Percentiles rank a stretch among this genome's conserved stretches.
Conservation (phyloP, 2,797 vertebrate genomes). For the Pampus argenteus region DNA sequence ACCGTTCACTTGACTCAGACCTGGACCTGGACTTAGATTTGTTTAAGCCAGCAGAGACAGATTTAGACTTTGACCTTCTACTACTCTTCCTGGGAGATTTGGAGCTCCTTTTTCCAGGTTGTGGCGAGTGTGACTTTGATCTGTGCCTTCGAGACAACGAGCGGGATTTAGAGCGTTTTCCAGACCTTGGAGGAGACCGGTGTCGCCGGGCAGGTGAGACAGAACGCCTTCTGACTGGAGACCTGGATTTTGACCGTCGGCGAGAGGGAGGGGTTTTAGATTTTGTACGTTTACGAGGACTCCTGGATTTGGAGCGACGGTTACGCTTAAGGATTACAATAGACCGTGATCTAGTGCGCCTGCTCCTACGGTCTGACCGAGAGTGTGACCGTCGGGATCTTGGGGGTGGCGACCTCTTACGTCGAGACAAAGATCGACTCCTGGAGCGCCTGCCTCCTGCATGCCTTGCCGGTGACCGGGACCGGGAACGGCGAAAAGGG, state of each 20-base stretch:
- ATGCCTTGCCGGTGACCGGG: conserved; percentile 73
- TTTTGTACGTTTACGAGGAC: conserved; percentile 71
- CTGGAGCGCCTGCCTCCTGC: conserved; percentile 81
- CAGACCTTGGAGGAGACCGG: conserved; percentile 68
- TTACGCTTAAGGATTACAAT: conserved; percentile 75
- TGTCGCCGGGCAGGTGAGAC: conserved; percentile 73
- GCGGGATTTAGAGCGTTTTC: conserved; percentile 78
- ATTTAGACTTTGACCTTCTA: conserved; percentile 75
- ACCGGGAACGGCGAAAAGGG: conserved; percentile 73
- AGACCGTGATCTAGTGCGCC: conserved; percentile 83
- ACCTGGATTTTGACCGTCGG: conserved; percentile 84
- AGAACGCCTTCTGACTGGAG: conserved; percentile 78
- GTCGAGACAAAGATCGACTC: conserved; percentile 79
- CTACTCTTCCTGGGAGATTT: conserved; percentile 69
- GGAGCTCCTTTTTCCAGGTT: conserved; percentile 63
- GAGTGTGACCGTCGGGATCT: conserved; percentile 80
- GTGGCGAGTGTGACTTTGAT: conserved; percentile 73
- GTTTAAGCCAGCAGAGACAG: conserved; percentile 56
- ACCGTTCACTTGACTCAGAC: conserved; percentile 79
- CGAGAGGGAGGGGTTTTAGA: conserved; percentile 76
- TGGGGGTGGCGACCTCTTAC: conserved; percentile 77
- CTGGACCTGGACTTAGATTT: conserved; percentile 78
- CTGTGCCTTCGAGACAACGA: conserved; percentile 69
- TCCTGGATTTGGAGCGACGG: conserved; percentile 78
- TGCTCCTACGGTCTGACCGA: conserved; percentile 73